Evolutionary conservation across 1,140 invertebrate genomes (phyloP).

Genomic region (Drosophila subobscura): DNA sequence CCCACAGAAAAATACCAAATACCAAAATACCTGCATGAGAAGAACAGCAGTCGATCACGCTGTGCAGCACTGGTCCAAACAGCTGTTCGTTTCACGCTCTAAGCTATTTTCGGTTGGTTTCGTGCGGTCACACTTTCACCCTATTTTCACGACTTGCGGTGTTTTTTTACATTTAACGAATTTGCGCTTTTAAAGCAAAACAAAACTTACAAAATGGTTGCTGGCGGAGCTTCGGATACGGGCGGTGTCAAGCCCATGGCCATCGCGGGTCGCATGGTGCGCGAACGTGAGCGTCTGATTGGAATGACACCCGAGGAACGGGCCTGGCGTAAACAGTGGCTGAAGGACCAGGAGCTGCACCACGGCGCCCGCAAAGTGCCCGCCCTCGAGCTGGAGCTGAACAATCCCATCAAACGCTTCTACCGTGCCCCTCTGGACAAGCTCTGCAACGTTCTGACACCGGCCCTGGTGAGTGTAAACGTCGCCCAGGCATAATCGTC

Average conservation of each 20-base stretch:
- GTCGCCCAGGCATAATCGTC: neutral
- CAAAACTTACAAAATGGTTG: conserved; percentile 56
- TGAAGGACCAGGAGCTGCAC: conserved; percentile 91
- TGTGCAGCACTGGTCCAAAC: conserved; percentile 1
- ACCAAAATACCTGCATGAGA: no score
- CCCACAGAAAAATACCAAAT: no score
- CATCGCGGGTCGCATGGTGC: conserved; percentile 89
- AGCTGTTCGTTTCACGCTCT: conserved; percentile 10
- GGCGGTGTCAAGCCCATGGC: conserved; percentile 88
- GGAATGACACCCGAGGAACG: conserved; percentile 94
- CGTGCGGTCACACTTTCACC: neutral
- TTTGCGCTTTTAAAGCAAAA: conserved; percentile 4
- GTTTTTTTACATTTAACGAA: conserved; percentile 17
- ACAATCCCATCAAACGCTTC: conserved; percentile 91
- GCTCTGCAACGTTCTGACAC: conserved; percentile 85
- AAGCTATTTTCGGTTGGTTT: no score
- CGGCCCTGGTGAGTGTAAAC: conserved; percentile 86
- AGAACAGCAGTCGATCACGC: no score
- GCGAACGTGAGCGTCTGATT: conserved; percentile 89
- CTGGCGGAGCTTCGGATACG: conserved; percentile 84
- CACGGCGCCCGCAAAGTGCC: conserved; percentile 89
- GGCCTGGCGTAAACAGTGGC: conserved; percentile 91
- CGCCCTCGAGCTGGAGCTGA: conserved; percentile 87
- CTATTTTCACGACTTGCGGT: neutral
- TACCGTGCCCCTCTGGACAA: conserved; percentile 89